phyloP scores from a whole-genome alignment of 2,888 invertebrate genomes.

The Agrochola lychnidis region DNA sequence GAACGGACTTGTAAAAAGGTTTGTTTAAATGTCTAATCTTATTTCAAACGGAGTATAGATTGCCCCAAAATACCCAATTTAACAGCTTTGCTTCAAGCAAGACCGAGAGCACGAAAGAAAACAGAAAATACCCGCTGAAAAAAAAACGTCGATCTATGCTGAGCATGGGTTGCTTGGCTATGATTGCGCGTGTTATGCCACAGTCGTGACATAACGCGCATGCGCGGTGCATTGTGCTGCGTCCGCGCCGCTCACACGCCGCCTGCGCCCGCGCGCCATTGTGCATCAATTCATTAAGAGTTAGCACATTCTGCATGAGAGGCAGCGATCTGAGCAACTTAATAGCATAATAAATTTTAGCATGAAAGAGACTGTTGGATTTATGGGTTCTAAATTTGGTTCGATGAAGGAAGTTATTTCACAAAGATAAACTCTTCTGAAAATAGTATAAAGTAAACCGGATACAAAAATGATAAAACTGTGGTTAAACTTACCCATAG shows the following conservation, averaged over 20 bases:
- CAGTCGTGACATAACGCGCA: constrained; percentile 76
- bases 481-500: background rate
- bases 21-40: too few relatives aligned
- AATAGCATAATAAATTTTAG: too few relatives aligned
- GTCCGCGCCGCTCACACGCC: constrained; percentile 68
- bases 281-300: constrained; percentile 75
- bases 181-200: constrained; percentile 72
- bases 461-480: constrained; percentile 1
- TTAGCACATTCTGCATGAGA: constrained; percentile 42
- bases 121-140: too few relatives aligned
- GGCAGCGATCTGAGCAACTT: constrained; percentile 39
- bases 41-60: too few relatives aligned
- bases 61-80: too few relatives aligned
- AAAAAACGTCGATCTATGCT: constrained; percentile 22
- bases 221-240: constrained; percentile 70
- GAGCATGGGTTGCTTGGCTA: constrained; percentile 55
- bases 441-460: background rate
- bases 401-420: background rate
- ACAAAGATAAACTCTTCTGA: background rate
- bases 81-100: too few relatives aligned
- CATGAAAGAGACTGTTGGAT: background rate
- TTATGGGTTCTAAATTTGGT: background rate
- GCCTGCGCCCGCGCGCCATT: constrained; percentile 65
- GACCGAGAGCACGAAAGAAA: too few relatives aligned
- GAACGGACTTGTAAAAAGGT: too few relatives aligned